Evolutionary conservation across 1,140 invertebrate species (phyloP), one percentile per base, ranked within the genome.

Genomic region (Drosophila sproati): DNA sequence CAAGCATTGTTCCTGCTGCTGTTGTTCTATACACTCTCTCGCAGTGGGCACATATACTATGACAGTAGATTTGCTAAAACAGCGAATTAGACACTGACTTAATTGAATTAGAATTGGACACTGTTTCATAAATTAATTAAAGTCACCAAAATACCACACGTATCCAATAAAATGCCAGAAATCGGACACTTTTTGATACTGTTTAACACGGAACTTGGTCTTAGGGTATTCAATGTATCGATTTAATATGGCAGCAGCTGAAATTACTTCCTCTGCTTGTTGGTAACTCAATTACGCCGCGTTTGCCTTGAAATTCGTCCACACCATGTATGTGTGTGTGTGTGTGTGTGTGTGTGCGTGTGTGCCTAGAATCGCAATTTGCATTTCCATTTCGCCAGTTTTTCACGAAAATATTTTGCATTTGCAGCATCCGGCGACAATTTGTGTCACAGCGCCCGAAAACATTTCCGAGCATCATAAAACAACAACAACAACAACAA

Each of bases 351-450:
- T 31, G 7, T 35, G 45, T 45, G 43, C 50, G 39, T 29, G 12
- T 28, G 50, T 60, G 54, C 60, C 35, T 41, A 47, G 63, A 73
- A 68, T 61, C 47, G 55, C 80, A 77, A 87, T 88, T 83, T 89
- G 80, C 81, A 85, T 83, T 85, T 83, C 70, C 70, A 85, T 83
- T 83, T 80, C 37, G 60, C 39, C 63, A 68, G 37, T 64, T 88
- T 89, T 88, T 89, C 71, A 89, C 52, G 43, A 68, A 80, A 89
- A 89, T 85, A 89, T 86, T 85, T 89, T 89, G 86, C 85, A 89
- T 89, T 89, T 89, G 81, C 85, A 89, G 85, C 85, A 90, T 85
- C 85, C 85, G 85, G 80, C 68, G 78, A 77, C 61, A 81, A 78
- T 76, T 75, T 77, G 61, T 43, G 72, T 48, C 64, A 54, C 71